These are phyloP conservation scores for Adrianichthys oophorus DNA, from an alignment of 2,797 vertebrate genomes.

Conservation along the genomic window DNA sequence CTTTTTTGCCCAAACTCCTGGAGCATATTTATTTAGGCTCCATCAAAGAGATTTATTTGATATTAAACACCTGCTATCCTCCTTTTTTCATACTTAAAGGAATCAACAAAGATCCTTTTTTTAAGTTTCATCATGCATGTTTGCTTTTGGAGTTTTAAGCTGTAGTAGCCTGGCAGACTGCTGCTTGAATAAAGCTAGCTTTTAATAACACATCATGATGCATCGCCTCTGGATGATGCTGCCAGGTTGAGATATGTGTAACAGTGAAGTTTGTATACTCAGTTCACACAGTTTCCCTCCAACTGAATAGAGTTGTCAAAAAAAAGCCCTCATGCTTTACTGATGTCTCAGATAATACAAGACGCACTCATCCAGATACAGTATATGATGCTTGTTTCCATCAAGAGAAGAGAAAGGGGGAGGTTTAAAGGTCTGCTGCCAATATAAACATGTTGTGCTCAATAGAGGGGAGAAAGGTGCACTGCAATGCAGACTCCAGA, in stretches of 20 bases:
- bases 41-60: too few relatives aligned
- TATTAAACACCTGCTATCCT: constrained; percentile 25
- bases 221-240: constrained; percentile 15
- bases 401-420: constrained; percentile 20
- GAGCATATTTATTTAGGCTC: too few relatives aligned
- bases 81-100: constrained; percentile 13
- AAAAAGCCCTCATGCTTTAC: constrained; percentile 51
- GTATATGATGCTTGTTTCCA: constrained; percentile 22
- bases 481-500: constrained; percentile 65
- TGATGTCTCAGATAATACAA: constrained; percentile 33
- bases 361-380: constrained; percentile 23
- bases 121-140: constrained; percentile 45
- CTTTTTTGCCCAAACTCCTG: too few relatives aligned
- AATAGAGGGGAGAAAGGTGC: constrained; percentile 46
- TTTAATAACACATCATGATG: constrained; percentile 16
- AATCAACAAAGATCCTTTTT: constrained; percentile 28
- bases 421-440: constrained; percentile 35
- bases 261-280: constrained; percentile 24
- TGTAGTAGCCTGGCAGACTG: constrained; percentile 41
- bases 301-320: constrained; percentile 39
- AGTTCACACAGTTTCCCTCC: constrained; percentile 29
- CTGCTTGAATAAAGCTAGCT: constrained; percentile 23
- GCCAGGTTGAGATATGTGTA: constrained; percentile 20
- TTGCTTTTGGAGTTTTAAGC: constrained; percentile 35
- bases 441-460: constrained; percentile 49